These are phyloP conservation scores for Tympanuchus pallidicinctus DNA, from an alignment of 2,113 vertebrate genomes.

Conservation along the genomic window DNA sequence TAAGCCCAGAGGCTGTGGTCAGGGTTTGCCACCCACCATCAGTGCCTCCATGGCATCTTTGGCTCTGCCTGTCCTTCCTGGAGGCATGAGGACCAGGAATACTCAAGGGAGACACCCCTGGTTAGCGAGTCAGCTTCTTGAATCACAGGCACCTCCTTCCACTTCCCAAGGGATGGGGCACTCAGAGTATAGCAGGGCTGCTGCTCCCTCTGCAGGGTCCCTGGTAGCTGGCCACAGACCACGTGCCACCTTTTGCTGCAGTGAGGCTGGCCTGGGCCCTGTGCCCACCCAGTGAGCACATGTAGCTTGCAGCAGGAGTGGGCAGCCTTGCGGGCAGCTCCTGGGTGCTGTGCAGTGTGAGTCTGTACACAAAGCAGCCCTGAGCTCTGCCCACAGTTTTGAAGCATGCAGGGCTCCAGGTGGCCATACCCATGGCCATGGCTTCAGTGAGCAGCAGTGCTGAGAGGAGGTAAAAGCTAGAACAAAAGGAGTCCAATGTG, in stretches of 20 bases:
- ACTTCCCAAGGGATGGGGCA: background rate
- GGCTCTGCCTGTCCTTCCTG: background rate
- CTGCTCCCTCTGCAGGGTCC: background rate
- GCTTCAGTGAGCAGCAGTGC: background rate
- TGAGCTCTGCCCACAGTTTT: background rate
- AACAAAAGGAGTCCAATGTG: background rate
- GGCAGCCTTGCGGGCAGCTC: background rate
- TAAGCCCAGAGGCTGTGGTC: fast-evolving
- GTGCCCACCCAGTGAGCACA: background rate
- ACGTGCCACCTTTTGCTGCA: background rate
- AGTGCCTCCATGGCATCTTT: background rate
- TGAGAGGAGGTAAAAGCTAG: background rate
- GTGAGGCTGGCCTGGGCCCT: background rate
- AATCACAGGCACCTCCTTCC: fast-evolving
- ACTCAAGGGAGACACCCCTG: background rate
- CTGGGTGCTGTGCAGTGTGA: background rate
- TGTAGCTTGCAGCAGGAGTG: background rate
- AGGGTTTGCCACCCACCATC: background rate
- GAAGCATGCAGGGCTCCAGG: fast-evolving
- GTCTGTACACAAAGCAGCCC: background rate
- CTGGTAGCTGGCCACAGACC: background rate
- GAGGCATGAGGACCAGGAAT: background rate
- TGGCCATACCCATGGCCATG: background rate
- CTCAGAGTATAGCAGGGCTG: background rate
- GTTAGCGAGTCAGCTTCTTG: background rate